Evolutionary conservation across 2,888 invertebrate species (phyloP), one percentile per base, ranked within the genome.

Genomic region (Arge pagana): DNA sequence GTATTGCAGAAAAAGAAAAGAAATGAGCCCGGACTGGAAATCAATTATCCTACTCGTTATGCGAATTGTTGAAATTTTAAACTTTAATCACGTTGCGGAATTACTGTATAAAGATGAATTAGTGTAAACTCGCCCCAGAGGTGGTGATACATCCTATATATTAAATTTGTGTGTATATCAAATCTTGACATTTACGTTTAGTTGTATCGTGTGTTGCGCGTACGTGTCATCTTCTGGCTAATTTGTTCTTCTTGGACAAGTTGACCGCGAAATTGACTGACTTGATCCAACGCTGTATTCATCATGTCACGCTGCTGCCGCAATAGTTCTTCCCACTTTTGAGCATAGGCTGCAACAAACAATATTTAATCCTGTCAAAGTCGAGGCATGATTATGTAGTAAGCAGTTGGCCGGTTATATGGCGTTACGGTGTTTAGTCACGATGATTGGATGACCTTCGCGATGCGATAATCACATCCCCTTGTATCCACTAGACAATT

Each of bases 241-340:
- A 92, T 84, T 80, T 90, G 89, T 74, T 96, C 96, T 79, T 96
- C 96, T 74, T 92, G 91, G 64, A 87, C 85, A 78, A 96, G 83
- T 79, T 94, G 93, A 67, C 84, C 79, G 63, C 94, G 87, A 79
- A 93, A 93, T 77, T 88, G 88, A 19, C 85, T 84, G 63, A 93
- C 88, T 71, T 90, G 84, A 72, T 89, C 87, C 63, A 88, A 83
- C 59, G 93, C 86, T 70, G 84, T 85, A 60, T 84, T 83, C 64
- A 93, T 78, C 56, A 85, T 83, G 19, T 85, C 85, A 53, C 90
- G 80, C 68, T 91, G 87, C 76, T 91, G 90, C 67, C 86, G 83
- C 66, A 95, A 82, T 37, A 94, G 80, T 65, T 87, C 86, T 77
- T 94, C 92, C 82, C 96, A 87, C 62, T 92, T 89, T 72, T 88